Percentiles rank a stretch among this genome's conserved stretches.
Conservation (phyloP, 2,113 vertebrate species). For the Psammodynastes pulverulentus region DNA sequence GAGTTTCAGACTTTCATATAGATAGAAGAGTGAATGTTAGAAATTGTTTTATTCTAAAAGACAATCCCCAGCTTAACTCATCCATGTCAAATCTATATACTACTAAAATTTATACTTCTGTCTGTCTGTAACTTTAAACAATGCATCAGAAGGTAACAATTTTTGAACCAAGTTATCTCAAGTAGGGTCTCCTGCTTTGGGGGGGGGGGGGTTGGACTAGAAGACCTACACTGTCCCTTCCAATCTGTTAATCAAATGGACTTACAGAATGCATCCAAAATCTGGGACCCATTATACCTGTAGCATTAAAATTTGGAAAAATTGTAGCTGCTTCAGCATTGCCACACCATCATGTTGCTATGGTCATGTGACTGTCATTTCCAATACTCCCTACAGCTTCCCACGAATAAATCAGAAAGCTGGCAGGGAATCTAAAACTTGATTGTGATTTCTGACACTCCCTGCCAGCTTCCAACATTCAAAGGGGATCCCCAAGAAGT, state of each 20-base stretch:
- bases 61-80: neutral
- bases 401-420: neutral
- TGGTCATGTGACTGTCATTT: neutral
- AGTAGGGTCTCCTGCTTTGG: no score
- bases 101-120: neutral
- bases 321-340: neutral
- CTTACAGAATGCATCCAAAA: neutral
- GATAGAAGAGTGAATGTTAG: no score
- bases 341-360: neutral
- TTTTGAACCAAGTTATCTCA: neutral
- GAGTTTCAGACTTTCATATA: neutral
- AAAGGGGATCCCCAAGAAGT: neutral
- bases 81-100: neutral
- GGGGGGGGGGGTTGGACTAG: no score
- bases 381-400: neutral
- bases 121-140: neutral
- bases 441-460: neutral
- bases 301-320: neutral
- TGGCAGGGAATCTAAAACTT: neutral
- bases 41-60: neutral
- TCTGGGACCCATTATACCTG: neutral
- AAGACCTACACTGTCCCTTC: no score
- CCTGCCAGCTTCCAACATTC: neutral
- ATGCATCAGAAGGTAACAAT: neutral
- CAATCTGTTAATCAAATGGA: neutral